Evolutionary conservation across 2,113 vertebrate genomes (phyloP), one percentile per base, ranked within the genome.

Genomic region (Grus americana): DNA sequence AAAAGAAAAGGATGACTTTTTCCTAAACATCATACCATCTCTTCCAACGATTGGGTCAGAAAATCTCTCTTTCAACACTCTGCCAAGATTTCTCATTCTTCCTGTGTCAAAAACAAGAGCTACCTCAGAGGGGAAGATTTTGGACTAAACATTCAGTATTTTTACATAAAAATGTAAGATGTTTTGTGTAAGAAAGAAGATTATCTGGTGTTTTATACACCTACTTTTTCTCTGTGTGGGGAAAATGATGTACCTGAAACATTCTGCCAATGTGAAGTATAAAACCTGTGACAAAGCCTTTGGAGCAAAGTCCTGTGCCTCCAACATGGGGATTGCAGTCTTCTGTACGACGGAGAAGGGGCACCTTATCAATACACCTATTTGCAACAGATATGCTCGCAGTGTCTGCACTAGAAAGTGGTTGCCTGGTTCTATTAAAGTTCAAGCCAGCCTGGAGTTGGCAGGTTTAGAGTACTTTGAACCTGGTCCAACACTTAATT

Each of bases 401-500:
- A 61, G 38, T 68, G 29, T 92, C 90, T 96, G 78, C 78, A 74
- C 57, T 68, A 36, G 92, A 93, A 95, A 76, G 87, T 92, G 65
- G 83, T 74, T 97, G 90, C 93, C 87, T 96, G 72, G 82, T 94
- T 96, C 71, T 95, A 82, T 94, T 95, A 92, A 95, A 95, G 88
- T 94, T 79, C 66, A 92, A 94, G 85, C 73, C 89, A 98, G 90
- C 46, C 71, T 91, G 67, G 66, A 97, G 49, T 18, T 98, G 96
- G 96, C 96, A 97, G 74, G 71, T 96, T 95, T 85, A 47, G 34
- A 94, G 79, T 74, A 93, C 58, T 88, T 90, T 97, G 93, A 96
- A 97, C 38, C 67, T 9, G 18, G 62, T 97, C 97, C 98, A 98
- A 92, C 84, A 88, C 93, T 89, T 96, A 96, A 97, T 92, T 97